These are phyloP conservation scores for Sphenopsis melanotis DNA, from an alignment of 2,797 vertebrate genomes.

Conservation along the genomic window DNA sequence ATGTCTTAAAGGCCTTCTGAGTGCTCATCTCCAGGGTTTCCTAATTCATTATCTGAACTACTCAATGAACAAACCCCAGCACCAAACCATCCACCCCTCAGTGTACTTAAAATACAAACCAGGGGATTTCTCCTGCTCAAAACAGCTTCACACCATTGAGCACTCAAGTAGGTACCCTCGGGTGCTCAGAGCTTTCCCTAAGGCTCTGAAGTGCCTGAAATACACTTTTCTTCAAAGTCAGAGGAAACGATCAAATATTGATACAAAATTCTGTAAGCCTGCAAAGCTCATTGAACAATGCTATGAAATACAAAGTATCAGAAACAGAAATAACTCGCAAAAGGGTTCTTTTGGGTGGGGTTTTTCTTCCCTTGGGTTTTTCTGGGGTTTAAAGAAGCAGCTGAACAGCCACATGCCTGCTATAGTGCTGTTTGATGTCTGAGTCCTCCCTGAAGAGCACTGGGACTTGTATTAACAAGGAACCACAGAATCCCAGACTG, in stretches of 20 bases:
- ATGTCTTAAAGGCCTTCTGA: background rate
- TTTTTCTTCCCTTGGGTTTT: background rate
- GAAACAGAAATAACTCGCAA: background rate
- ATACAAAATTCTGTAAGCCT: background rate
- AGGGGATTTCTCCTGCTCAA: background rate
- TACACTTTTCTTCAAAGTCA: background rate
- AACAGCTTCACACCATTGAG: background rate
- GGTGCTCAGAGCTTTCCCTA: background rate
- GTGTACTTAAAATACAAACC: background rate
- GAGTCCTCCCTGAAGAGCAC: background rate
- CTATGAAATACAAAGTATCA: background rate
- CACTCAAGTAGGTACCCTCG: fast-evolving
- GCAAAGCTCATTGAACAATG: background rate
- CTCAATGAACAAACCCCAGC: background rate
- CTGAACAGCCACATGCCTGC: background rate
- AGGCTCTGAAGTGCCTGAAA: background rate
- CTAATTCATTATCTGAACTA: background rate
- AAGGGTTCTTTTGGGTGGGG: background rate
- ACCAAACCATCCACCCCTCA: background rate
- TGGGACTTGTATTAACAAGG: background rate
- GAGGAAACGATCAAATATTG: background rate
- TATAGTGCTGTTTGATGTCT: background rate
- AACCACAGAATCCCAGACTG: background rate
- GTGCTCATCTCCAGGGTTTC: background rate
- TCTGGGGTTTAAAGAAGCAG: background rate